Conservation (phyloP, 2,797 vertebrate genomes). For the Sitta carolinensis region DNA sequence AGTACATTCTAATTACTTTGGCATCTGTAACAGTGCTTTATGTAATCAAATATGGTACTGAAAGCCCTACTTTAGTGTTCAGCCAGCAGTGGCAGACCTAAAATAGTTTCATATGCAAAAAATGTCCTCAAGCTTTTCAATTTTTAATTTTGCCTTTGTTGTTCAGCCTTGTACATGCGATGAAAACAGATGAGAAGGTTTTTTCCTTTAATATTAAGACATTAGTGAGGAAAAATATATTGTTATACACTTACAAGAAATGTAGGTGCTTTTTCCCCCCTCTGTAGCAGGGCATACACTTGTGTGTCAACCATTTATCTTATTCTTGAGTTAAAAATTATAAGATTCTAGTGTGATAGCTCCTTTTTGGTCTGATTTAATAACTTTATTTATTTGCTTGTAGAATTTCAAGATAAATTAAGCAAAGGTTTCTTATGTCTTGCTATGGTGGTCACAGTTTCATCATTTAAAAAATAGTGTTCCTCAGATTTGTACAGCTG, state of each 20-base stretch:
- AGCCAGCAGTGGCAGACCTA: neutral
- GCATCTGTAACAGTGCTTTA: constrained; percentile 4
- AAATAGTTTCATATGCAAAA: neutral
- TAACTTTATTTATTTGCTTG: neutral
- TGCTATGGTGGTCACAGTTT: neutral
- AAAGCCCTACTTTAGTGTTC: constrained; percentile 7
- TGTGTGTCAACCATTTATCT: neutral
- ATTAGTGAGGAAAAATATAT: neutral
- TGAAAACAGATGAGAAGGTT: neutral
- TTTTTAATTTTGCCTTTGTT: constrained; percentile 2
- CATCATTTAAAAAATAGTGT: neutral
- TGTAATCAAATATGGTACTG: constrained; percentile 9
- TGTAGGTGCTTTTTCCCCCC: fast-evolving
- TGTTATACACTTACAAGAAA: neutral
- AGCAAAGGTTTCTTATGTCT: neutral
- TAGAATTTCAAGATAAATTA: neutral
- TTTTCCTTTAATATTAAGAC: neutral
- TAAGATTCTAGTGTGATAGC: neutral
- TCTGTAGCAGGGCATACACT: neutral
- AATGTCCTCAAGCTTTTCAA: neutral
- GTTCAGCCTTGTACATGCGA: neutral
- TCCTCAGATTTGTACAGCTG: neutral
- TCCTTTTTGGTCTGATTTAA: neutral
- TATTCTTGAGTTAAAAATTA: neutral
- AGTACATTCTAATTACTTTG: constrained; percentile 14